A percentile compares a stretch with the other conserved stretches of the same genome.
Conservation (phyloP, 2,888 invertebrate species). For the Rhamphomyia laevipes region DNA sequence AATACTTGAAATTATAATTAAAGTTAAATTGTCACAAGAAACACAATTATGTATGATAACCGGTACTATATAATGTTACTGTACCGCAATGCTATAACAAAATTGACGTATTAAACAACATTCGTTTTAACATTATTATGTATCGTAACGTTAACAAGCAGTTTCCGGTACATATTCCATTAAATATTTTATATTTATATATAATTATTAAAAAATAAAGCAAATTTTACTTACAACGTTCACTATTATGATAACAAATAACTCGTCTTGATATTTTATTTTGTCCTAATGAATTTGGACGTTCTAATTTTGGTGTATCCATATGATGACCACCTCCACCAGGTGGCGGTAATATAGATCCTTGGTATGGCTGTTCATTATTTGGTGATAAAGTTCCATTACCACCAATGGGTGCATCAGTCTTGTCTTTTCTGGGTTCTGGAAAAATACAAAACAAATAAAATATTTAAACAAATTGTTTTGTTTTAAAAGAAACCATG, state of each 20-base stretch:
- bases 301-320: slow-evolving; percentile 48
- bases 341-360: slow-evolving; percentile 33
- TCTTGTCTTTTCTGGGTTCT: slow-evolving; percentile 91
- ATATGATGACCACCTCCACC: slow-evolving; percentile 37
- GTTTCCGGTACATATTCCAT: background rate
- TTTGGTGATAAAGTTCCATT: slow-evolving; percentile 53
- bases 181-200: slow-evolving; percentile 7
- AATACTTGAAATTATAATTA: no score
- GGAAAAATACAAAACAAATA: slow-evolving; percentile 39
- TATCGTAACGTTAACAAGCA: no score
- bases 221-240: slow-evolving; percentile 48
- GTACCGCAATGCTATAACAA: no score
- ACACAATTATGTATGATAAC: no score
- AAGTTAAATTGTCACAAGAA: no score
- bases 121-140: no score
- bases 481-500: no score
- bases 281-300: slow-evolving; percentile 68
- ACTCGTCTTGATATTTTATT: slow-evolving; percentile 64
- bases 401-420: slow-evolving; percentile 48
- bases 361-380: slow-evolving; percentile 40
- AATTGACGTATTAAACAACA: no score
- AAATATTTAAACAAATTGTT: background rate
- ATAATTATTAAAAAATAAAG: slow-evolving; percentile 1
- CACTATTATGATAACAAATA: slow-evolving; percentile 68
- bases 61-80: no score